phyloP scores from a whole-genome alignment of 1,140 invertebrate species.

The Trigoniulus corallinus region DNA sequence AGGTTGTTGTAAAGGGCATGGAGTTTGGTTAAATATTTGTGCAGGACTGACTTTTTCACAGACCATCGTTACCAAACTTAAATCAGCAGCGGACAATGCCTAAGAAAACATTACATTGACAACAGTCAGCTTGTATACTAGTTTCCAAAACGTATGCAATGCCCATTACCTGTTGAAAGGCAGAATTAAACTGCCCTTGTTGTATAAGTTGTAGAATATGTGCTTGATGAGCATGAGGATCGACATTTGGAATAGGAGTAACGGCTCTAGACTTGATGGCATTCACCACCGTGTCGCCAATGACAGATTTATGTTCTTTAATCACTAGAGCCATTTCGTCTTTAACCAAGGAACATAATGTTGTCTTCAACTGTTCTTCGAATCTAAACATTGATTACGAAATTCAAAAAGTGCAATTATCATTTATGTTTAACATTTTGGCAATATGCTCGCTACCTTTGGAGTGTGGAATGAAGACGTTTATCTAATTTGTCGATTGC shows the following conservation, averaged over 20 bases:
- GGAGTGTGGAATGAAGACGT: constrained; percentile 11
- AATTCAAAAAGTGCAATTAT: constrained; percentile 14
- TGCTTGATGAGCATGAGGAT: constrained; percentile 40
- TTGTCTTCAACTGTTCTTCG: constrained; percentile 2
- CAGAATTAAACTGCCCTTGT: constrained; percentile 58
- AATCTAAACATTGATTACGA: constrained; percentile 16
- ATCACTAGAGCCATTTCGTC: constrained; percentile 39
- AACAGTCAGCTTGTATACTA: not conserved
- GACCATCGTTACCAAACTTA: constrained; percentile 61
- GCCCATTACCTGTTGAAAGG: constrained; percentile 48
- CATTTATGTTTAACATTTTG: not conserved
- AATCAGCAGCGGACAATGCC: constrained; percentile 67
- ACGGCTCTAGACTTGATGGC: constrained; percentile 47
- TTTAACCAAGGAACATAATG: constrained; percentile 20
- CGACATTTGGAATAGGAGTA: constrained; percentile 42
- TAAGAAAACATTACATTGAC: constrained; percentile 23
- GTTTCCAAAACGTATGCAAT: not conserved
- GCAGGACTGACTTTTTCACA: constrained; percentile 62
- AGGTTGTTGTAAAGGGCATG: constrained; percentile 57
- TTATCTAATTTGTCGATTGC: constrained; percentile 10
- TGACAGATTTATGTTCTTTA: constrained; percentile 35
- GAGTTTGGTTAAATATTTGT: constrained; percentile 46
- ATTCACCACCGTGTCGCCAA: constrained; percentile 37
- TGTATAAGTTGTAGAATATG: constrained; percentile 53
- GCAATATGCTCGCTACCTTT: not conserved